Evolutionary conservation across 2,888 invertebrate genomes (phyloP).

Genomic region (Nysson spinosus): DNA sequence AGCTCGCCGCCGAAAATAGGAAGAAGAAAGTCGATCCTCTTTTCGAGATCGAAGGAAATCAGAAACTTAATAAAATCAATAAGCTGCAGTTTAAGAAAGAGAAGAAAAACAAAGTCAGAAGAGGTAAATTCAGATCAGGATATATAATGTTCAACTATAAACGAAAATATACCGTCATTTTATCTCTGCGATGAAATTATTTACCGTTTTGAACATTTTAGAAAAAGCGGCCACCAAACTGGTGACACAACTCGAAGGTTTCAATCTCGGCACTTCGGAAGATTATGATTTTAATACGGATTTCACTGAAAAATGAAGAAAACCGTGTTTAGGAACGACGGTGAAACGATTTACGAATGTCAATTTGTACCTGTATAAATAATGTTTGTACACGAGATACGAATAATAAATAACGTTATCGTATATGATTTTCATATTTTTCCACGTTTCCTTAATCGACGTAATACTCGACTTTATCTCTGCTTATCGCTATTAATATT

Average conservation of each 20-base stretch:
- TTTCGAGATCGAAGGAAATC: slow-evolving; percentile 85
- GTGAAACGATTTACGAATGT: background rate
- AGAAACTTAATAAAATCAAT: slow-evolving; percentile 80
- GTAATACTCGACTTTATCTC: too few relatives aligned
- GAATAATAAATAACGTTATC: slow-evolving; percentile 8
- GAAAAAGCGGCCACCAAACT: slow-evolving; percentile 83
- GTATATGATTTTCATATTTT: too few relatives aligned
- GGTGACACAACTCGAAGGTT: slow-evolving; percentile 82
- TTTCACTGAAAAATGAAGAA: slow-evolving; percentile 69
- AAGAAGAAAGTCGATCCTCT: slow-evolving; percentile 82
- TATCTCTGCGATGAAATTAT: slow-evolving; percentile 16
- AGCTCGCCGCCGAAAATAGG: slow-evolving; percentile 65
- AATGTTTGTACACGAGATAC: slow-evolving; percentile 10
- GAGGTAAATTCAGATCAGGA: slow-evolving; percentile 62
- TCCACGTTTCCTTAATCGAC: too few relatives aligned
- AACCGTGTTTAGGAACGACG: slow-evolving; percentile 1
- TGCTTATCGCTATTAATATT: too few relatives aligned
- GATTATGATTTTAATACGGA: slow-evolving; percentile 83
- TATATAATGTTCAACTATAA: background rate
- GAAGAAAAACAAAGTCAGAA: slow-evolving; percentile 80
- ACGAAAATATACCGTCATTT: too few relatives aligned
- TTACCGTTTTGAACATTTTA: slow-evolving; percentile 40
- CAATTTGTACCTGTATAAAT: slow-evolving; percentile 1
- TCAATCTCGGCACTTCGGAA: slow-evolving; percentile 79
- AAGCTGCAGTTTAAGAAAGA: slow-evolving; percentile 84